Evolutionary conservation across 2,113 vertebrate genomes (phyloP), one percentile per base, ranked within the genome.

Genomic region (Corvus cornix): DNA sequence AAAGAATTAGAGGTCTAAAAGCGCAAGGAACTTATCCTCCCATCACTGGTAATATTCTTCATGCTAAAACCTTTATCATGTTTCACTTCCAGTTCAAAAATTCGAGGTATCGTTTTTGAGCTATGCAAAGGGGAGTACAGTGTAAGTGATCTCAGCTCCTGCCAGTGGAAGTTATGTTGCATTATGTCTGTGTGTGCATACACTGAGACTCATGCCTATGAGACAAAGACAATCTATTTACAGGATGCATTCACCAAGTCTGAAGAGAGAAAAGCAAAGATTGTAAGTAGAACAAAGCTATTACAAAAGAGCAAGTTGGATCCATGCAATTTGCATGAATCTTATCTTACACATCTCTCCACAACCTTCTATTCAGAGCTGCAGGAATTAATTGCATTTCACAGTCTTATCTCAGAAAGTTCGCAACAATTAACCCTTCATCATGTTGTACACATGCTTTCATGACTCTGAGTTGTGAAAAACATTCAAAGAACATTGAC

Each of bases 281-380:
- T 1, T 8, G 0, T 23, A 62, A 73, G 17, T 28, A 48, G 13
- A 59, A 81, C 6, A 73, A 56, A 74, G 16, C 13, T 44, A 48
- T 44, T n/a, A 15, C 79, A 75, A 66, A 72, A 21, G 5, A 20
- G 43, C 16, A 89, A 73, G 16, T 10, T 37, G 22, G 30, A 77
- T 44, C 19, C 37, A 73, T 1, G 19, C 35, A 41, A 49, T 31
- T 4, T 51, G 30, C 51, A 59, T 17, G 3, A 67, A 81, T 48
- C 21, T 7, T 1, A 75, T 11, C 5, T 39, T 35, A 30, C 0
- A 0, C 5, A 49, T 41, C 20, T 72, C 41, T 58, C 33, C 21
- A 78, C 6, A 78, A 35, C 3, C 8, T 58, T 62, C 28, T 60
- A 64, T 20, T 90, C 19, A 53, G 27, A 73, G 10, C 11, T 60